Percentiles rank a stretch among this genome's conserved stretches.
These are phyloP conservation scores for Hypercompe scribonia DNA, from an alignment of 2,888 invertebrate species.

Conservation along the genomic window DNA sequence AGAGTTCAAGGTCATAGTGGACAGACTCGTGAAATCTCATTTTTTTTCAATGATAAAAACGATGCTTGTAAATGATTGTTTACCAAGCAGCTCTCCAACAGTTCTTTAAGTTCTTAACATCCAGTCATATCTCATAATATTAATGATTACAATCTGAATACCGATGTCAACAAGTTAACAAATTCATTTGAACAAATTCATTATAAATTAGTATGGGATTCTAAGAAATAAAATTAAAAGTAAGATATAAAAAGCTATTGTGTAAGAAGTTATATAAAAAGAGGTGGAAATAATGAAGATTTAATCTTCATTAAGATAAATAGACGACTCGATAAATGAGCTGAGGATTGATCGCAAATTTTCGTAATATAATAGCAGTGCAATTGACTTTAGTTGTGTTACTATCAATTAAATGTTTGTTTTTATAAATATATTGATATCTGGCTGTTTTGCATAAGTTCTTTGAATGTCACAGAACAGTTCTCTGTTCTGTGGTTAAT, in stretches of 20 bases:
- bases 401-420: too few species aligned
- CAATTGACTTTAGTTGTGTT: background rate
- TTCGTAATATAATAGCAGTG: background rate
- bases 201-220: background rate
- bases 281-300: background rate
- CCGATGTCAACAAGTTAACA: background rate
- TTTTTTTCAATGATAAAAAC: background rate
- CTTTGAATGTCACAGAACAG: too few species aligned
- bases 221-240: background rate
- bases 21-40: background rate
- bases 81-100: too few species aligned
- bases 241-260: background rate
- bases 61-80: background rate
- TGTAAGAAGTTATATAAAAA: background rate
- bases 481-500: too few species aligned
- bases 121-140: too few species aligned
- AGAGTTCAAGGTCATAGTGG: background rate
- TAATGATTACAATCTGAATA: background rate
- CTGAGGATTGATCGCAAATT: background rate
- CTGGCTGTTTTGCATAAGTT: too few species aligned
- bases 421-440: too few species aligned
- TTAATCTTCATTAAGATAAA: too few species aligned
- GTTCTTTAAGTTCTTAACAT: background rate
- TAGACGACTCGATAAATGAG: background rate
- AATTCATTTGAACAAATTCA: background rate